Percentiles rank a stretch among this genome's conserved stretches.
Conservation (phyloP, 2,888 invertebrate genomes). For the Cataglyphis cursor region DNA sequence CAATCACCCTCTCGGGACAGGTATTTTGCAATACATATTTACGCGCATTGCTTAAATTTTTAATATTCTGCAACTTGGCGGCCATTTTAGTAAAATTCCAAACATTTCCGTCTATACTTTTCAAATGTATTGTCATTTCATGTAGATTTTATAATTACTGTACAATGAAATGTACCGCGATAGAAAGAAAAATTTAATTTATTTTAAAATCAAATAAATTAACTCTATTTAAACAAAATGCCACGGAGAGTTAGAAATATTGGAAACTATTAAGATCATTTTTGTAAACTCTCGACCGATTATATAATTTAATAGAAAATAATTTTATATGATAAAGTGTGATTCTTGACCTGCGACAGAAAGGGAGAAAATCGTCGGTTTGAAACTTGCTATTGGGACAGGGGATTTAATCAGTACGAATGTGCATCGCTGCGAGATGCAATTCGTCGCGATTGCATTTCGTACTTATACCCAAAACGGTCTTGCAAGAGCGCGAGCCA, state of each 20-base stretch:
- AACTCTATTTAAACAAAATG: neutral
- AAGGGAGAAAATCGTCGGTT: neutral
- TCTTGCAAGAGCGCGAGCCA: conserved; percentile 14
- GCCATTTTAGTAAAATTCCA: conserved; percentile 55
- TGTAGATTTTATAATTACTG: neutral
- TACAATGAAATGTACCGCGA: neutral
- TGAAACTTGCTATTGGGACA: neutral
- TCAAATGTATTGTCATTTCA: neutral
- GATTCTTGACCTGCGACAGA: neutral
- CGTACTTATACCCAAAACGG: conserved; percentile 19
- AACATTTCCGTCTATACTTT: conserved; percentile 37
- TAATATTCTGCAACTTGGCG: conserved; percentile 43
- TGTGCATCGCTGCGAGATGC: neutral
- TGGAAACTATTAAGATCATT: neutral
- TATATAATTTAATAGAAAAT: neutral
- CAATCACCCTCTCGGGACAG: conserved; percentile 18
- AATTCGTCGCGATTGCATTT: neutral
- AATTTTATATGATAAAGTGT: neutral
- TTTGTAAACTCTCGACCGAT: neutral
- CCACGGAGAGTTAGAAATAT: neutral
- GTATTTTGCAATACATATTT: conserved; percentile 47
- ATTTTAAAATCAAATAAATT: neutral
- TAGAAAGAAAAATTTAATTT: neutral
- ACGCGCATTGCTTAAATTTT: conserved; percentile 49
- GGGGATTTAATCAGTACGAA: neutral